Percentiles rank a stretch among this genome's conserved stretches.
Evolutionary conservation across 2,888 invertebrate genomes (phyloP).

Genomic region (Melitaea athalia): DNA sequence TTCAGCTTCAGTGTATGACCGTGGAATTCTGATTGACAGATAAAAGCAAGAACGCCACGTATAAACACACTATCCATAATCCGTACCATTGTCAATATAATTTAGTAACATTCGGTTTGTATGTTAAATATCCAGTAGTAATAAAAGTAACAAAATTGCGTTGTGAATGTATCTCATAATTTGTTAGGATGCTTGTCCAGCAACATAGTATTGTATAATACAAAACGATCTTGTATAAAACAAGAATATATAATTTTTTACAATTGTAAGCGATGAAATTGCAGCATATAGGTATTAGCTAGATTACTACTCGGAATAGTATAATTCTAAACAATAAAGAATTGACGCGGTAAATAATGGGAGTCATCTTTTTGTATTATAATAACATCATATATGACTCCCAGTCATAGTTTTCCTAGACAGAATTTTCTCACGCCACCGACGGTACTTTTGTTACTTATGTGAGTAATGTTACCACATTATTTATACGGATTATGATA

Average conservation of each 20-base stretch:
- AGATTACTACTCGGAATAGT: constrained; percentile 29
- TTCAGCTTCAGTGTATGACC: constrained; percentile 87
- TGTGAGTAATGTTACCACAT: constrained; percentile 48
- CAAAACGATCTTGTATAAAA: constrained; percentile 9
- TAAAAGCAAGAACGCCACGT: constrained; percentile 54
- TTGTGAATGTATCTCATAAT: neutral
- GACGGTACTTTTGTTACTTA: constrained; percentile 43
- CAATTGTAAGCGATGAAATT: constrained; percentile 31
- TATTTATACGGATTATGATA: constrained; percentile 49
- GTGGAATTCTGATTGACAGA: constrained; percentile 73
- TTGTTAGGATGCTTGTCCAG: neutral
- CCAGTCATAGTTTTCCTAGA: constrained; percentile 38
- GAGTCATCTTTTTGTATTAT: constrained; percentile 3
- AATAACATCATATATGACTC: constrained; percentile 1
- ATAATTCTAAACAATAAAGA: constrained; percentile 42
- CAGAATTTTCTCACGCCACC: constrained; percentile 49
- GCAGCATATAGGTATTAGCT: constrained; percentile 26
- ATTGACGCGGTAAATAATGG: constrained; percentile 38
- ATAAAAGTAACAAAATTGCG: neutral
- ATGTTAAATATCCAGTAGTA: neutral
- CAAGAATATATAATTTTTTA: constrained; percentile 14
- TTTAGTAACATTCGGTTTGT: neutral
- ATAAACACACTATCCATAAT: constrained; percentile 37
- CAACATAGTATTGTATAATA: neutral
- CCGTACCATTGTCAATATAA: constrained; percentile 43